Conservation (phyloP, 2,888 invertebrate species). For the Drosophila vallismaia region DNA sequence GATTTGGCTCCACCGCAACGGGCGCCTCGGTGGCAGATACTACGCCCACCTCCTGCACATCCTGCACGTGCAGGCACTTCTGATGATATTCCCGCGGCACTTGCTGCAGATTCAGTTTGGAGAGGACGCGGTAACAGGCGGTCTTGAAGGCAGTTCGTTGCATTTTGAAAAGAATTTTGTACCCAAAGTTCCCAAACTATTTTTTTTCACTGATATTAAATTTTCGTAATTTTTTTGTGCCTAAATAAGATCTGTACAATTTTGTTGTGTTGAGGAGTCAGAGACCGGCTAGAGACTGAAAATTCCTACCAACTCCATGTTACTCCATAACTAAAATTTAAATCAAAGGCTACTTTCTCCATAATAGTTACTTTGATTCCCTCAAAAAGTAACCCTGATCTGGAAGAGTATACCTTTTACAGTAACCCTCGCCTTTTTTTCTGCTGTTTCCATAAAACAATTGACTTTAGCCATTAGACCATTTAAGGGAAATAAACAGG, state of each 20-base stretch:
- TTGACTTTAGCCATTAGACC: slow-evolving; percentile 64
- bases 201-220: background rate
- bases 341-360: background rate
- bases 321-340: background rate
- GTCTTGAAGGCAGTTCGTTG: background rate
- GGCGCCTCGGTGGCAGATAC: background rate
- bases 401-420: too few relatives aligned
- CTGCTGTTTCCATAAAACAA: slow-evolving; percentile 59
- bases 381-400: background rate
- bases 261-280: slow-evolving; percentile 13
- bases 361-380: background rate
- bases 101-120: background rate
- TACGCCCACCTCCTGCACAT: background rate
- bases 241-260: background rate
- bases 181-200: background rate
- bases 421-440: background rate
- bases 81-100: background rate
- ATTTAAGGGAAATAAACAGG: slow-evolving; percentile 53
- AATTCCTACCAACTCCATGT: background rate
- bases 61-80: background rate
- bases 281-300: slow-evolving; percentile 20
- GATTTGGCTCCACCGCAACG: background rate
- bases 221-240: background rate
- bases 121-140: background rate
- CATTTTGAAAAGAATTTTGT: background rate